Conservation (phyloP, 2,888 invertebrate species). For the Eilema sororculum region DNA sequence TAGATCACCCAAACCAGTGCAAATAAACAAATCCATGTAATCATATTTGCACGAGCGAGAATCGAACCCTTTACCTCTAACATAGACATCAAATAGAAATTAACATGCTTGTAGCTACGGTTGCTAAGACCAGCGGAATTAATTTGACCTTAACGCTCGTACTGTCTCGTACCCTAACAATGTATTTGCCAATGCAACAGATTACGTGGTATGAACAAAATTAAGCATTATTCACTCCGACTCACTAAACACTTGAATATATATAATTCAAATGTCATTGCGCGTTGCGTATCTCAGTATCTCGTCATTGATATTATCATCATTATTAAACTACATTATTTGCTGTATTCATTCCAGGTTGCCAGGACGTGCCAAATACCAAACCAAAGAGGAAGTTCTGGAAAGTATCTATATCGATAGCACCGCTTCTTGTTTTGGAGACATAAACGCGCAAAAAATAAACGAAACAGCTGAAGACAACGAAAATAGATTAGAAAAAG, state of each 20-base stretch:
- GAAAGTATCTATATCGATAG: slow-evolving; percentile 85
- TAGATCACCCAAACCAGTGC: no score
- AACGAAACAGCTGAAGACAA: slow-evolving; percentile 65
- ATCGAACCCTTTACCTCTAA: background rate
- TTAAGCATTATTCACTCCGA: background rate
- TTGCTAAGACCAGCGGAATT: background rate
- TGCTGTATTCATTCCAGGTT: slow-evolving; percentile 69
- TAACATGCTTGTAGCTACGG: background rate
- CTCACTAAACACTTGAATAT: background rate
- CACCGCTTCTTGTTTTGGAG: slow-evolving; percentile 84
- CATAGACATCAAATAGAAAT: background rate
- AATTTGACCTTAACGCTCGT: background rate
- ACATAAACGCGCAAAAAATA: slow-evolving; percentile 79
- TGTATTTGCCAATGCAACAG: background rate
- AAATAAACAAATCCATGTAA: no score
- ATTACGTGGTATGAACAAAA: background rate
- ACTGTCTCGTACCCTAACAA: background rate
- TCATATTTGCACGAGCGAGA: no score
- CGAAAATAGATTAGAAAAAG: slow-evolving; percentile 73
- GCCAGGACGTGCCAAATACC: slow-evolving; percentile 82
- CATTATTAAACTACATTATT: background rate
- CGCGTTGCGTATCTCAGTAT: background rate
- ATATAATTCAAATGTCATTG: no score
- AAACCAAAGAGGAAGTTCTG: slow-evolving; percentile 84
- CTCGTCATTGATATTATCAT: background rate